A percentile compares a stretch with the other conserved stretches of the same genome.
Evolutionary conservation across 2,888 invertebrate species (phyloP).

Genomic region (Julus scanicus): DNA sequence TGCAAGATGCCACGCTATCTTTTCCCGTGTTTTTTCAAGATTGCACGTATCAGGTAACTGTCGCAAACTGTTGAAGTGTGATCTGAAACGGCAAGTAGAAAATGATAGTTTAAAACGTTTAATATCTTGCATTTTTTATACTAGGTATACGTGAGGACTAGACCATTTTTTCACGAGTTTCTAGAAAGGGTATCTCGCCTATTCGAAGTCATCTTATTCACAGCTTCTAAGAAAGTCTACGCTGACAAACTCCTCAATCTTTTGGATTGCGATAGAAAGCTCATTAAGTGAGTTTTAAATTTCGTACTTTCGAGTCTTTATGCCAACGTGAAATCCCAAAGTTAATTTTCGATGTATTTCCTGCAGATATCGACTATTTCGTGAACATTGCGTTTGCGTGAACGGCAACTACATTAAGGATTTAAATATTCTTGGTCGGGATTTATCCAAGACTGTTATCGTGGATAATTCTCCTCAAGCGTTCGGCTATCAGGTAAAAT

Average conservation of each 20-base stretch:
- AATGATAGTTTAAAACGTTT: neutral
- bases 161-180: conserved; percentile 92
- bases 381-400: conserved; percentile 94
- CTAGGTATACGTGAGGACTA: conserved; percentile 81
- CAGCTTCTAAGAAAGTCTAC: conserved; percentile 94
- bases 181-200: conserved; percentile 85
- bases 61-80: neutral
- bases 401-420: conserved; percentile 98
- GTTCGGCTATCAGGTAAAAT: conserved; percentile 84
- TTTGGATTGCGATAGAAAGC: conserved; percentile 86
- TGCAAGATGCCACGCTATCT: conserved; percentile 91
- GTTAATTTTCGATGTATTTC: conserved; percentile 57
- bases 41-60: conserved; percentile 77
- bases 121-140: neutral
- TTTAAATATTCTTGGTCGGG: conserved; percentile 89
- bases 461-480: conserved; percentile 93
- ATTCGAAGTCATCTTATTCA: conserved; percentile 95
- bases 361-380: conserved; percentile 80
- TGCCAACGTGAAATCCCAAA: neutral
- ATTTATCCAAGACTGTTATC: conserved; percentile 87
- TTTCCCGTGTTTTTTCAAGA: conserved; percentile 94
- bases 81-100: neutral
- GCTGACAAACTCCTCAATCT: conserved; percentile 93
- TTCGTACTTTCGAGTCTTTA: conserved; percentile 46
- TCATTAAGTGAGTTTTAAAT: conserved; percentile 77